Evolutionary conservation across 2,888 invertebrate species (phyloP).

Genomic region (Tholera decimalis): DNA sequence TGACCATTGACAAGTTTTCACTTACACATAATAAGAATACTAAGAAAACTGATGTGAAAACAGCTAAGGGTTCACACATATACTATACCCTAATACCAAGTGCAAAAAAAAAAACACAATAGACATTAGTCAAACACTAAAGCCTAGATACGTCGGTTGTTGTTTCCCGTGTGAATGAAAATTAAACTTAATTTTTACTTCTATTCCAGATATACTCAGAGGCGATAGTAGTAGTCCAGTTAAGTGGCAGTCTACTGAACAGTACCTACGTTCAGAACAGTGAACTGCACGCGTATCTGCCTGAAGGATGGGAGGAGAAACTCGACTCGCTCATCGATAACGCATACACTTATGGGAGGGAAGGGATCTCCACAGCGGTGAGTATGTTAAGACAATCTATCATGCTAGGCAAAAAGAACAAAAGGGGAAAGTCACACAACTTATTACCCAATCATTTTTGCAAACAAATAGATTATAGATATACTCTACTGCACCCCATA

Average conservation of each 20-base stretch:
- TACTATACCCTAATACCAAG: too few species aligned
- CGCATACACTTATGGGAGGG: conserved; percentile 97
- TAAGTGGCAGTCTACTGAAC: conserved; percentile 97
- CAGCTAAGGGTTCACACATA: too few species aligned
- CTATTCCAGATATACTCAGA: conserved; percentile 96
- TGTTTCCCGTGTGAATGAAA: too few species aligned
- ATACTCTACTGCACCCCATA: too few species aligned
- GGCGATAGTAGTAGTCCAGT: conserved; percentile 97
- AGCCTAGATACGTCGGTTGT: too few species aligned
- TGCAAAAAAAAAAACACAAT: too few species aligned
- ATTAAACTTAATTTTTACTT: neutral
- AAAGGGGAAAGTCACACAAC: neutral
- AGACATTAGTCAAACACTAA: too few species aligned
- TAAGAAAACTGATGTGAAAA: too few species aligned
- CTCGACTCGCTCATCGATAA: conserved; percentile 98
- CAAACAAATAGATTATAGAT: too few species aligned
- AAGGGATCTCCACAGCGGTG: conserved; percentile 97
- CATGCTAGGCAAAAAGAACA: neutral
- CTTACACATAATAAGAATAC: too few species aligned
- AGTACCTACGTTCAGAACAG: conserved; percentile 97
- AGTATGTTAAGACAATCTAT: conserved; percentile 64
- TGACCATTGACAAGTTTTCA: too few species aligned
- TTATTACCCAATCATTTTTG: neutral
- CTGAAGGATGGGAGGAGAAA: conserved; percentile 96
- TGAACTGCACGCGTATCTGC: conserved; percentile 95